Evolutionary conservation across 2,797 vertebrate genomes (phyloP).

Genomic region (Malacoctenus gilli): DNA sequence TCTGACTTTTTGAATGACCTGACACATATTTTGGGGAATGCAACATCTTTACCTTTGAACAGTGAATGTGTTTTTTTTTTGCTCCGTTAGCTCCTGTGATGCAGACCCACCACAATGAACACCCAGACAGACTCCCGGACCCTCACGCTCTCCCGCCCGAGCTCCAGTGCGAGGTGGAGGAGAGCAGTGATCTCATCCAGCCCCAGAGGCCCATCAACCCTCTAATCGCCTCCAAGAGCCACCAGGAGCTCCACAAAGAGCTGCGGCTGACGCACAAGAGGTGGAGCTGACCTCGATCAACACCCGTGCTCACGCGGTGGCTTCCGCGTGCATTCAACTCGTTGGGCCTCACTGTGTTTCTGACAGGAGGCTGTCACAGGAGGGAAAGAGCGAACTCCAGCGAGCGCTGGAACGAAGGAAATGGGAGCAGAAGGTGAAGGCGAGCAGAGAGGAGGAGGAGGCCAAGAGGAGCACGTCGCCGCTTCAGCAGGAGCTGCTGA

Average conservation of each 20-base stretch:
- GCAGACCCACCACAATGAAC: conserved; percentile 74
- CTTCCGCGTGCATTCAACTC: conserved; percentile 18
- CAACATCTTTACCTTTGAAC: no score
- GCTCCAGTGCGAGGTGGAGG: conserved; percentile 78
- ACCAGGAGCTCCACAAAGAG: conserved; percentile 89
- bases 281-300: conserved; percentile 68
- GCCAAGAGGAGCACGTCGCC: conserved; percentile 80
- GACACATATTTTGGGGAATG: no score
- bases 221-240: conserved; percentile 86
- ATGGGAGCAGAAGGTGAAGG: conserved; percentile 82
- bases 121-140: conserved; percentile 38
- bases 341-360: conserved; percentile 23
- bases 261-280: conserved; percentile 88
- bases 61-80: neutral
- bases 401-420: conserved; percentile 83
- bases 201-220: conserved; percentile 88
- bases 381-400: conserved; percentile 87
- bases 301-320: conserved; percentile 1
- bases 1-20: no score
- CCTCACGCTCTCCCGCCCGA: conserved; percentile 69
- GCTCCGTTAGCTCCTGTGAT: conserved; percentile 69
- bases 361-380: conserved; percentile 75
- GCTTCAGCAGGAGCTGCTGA: conserved; percentile 85
- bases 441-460: conserved; percentile 83
- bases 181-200: conserved; percentile 86